These are phyloP conservation scores for Gopherus flavomarginatus DNA, from an alignment of 2,113 vertebrate species.

Conservation along the genomic window DNA sequence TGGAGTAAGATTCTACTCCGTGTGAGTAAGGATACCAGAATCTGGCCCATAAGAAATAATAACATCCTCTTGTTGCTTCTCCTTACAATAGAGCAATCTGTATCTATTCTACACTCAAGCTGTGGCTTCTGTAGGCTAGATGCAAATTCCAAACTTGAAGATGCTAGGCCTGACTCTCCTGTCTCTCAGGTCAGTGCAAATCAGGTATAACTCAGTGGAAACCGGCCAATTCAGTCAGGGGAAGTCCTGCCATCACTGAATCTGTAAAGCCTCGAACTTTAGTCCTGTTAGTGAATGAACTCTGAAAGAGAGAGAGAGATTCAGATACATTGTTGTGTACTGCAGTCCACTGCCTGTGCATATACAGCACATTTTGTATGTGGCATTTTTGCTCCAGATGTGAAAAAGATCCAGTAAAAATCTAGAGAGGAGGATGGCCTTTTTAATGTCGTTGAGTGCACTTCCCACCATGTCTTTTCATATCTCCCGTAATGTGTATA, in stretches of 20 bases:
- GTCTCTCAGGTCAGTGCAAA: not conserved
- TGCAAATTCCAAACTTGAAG: not conserved
- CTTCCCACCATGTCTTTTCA: not conserved
- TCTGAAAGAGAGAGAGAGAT: not conserved
- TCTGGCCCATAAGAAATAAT: not conserved
- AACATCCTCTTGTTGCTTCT: not conserved
- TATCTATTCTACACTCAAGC: not conserved
- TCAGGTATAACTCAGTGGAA: not conserved
- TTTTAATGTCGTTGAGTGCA: not conserved
- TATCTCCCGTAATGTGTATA: not conserved
- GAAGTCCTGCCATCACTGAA: fast-evolving
- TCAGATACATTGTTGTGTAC: not conserved
- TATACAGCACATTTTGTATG: not conserved
- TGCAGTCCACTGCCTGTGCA: not conserved
- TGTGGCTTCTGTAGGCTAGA: not conserved
- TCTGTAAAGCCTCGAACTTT: fast-evolving
- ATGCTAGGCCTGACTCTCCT: not conserved
- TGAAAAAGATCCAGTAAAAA: not conserved
- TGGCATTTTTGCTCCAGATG: not conserved
- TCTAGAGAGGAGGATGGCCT: not conserved
- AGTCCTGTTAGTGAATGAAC: not conserved
- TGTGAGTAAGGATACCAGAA: not conserved
- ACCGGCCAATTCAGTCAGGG: not conserved
- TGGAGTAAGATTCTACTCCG: not conserved
- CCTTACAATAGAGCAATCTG: not conserved